A percentile compares a stretch with the other conserved stretches of the same genome.
These are phyloP conservation scores for Micromesistius poutassou DNA, from an alignment of 2,797 vertebrate species.

Conservation along the genomic window DNA sequence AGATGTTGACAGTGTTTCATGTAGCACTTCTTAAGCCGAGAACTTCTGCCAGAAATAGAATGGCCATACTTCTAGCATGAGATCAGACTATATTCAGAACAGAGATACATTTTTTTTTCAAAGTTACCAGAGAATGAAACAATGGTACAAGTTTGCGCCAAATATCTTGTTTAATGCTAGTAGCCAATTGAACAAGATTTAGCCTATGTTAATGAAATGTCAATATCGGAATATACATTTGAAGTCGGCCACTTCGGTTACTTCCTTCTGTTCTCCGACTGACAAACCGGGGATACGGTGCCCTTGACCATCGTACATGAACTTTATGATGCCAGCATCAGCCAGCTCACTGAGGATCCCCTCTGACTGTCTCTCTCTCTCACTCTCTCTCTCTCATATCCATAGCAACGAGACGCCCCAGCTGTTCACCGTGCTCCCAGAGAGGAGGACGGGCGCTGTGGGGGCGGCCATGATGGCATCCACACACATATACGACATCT, in stretches of 20 bases:
- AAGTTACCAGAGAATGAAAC: not conserved
- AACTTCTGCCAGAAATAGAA: not conserved
- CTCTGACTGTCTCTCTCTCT: not conserved
- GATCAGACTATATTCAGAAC: not conserved
- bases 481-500: slow-evolving; percentile 90
- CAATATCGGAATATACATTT: not conserved
- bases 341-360: too few relatives aligned
- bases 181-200: not conserved
- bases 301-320: not conserved
- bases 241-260: not conserved
- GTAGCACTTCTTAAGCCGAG: not conserved
- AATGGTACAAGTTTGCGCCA: not conserved
- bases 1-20: not conserved
- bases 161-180: not conserved
- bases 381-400: not conserved
- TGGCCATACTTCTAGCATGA: not conserved
- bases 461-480: slow-evolving; percentile 91
- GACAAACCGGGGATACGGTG: too few relatives aligned
- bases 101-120: not conserved
- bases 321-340: too few relatives aligned
- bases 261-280: too few relatives aligned
- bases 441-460: slow-evolving; percentile 81
- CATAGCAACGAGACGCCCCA: slow-evolving; percentile 87
- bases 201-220: not conserved
- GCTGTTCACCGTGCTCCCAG: slow-evolving; percentile 84